Evolutionary conservation across 2,113 vertebrate genomes (phyloP).

Genomic region (Peromyscus californicus): DNA sequence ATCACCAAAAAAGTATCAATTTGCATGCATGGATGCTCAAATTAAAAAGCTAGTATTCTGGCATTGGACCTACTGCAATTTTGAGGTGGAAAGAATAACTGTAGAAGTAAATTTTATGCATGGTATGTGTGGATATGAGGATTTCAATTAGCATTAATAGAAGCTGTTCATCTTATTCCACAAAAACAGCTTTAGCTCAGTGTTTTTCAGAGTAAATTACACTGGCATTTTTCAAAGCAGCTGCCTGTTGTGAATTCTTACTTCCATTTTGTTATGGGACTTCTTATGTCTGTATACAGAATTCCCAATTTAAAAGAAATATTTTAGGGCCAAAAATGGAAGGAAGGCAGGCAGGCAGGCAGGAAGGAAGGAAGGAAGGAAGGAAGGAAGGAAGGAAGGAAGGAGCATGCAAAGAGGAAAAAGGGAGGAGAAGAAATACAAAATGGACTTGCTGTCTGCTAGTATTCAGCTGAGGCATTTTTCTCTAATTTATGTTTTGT

Average conservation of each 20-base stretch:
- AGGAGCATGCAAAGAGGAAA: not conserved
- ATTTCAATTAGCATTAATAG: conserved; percentile 70
- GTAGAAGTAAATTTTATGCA: conserved; percentile 74
- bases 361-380: not conserved
- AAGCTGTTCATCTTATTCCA: conserved; percentile 52
- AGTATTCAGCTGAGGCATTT: not conserved
- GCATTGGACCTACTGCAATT: conserved; percentile 10
- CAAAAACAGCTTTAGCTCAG: conserved; percentile 26
- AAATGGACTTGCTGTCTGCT: not conserved
- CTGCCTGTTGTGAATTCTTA: conserved; percentile 45
- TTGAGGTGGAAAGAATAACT: conserved; percentile 57
- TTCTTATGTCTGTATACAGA: not conserved
- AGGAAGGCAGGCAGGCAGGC: fast-evolving
- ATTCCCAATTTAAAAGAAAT: not conserved
- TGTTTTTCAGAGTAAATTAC: conserved; percentile 49
- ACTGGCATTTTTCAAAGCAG: conserved; percentile 48
- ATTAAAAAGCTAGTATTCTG: conserved; percentile 64
- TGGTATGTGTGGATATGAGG: conserved; percentile 63
- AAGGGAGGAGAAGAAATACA: no score
- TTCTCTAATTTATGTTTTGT: not conserved
- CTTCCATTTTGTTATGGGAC: not conserved
- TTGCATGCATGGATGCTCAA: conserved; percentile 31
- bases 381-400: not conserved
- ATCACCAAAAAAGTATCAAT: conserved; percentile 48
- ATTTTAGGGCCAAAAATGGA: not conserved